Evolutionary conservation across 2,888 invertebrate genomes (phyloP).

Genomic region (Drosophila macrospina): DNA sequence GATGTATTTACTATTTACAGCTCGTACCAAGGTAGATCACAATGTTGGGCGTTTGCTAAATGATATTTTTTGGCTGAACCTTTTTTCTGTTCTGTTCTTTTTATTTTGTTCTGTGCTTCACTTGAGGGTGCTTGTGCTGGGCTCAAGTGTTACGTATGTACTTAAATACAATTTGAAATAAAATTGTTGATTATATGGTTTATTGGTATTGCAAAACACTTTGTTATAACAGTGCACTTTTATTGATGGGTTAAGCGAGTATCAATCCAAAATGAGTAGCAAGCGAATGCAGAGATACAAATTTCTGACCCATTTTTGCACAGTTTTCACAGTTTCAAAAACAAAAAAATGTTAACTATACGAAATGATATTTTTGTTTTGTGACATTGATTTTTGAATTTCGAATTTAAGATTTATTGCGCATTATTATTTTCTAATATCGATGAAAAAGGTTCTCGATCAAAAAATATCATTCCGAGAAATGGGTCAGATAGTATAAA

Average conservation of each 20-base stretch:
- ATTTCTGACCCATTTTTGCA: constrained; percentile 58
- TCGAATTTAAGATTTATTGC: neutral
- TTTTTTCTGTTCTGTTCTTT: constrained; percentile 54
- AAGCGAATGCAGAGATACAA: constrained; percentile 64
- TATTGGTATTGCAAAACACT: constrained; percentile 32
- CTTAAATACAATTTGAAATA: constrained; percentile 18
- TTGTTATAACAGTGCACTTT: constrained; percentile 46
- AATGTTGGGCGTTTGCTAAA: constrained; percentile 42
- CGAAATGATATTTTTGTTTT: constrained; percentile 74
- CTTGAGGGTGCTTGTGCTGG: constrained; percentile 55
- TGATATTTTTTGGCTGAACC: constrained; percentile 84
- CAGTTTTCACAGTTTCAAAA: constrained; percentile 26
- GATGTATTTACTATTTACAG: constrained; percentile 17
- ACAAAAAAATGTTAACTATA: constrained; percentile 22
- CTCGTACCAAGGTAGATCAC: constrained; percentile 7
- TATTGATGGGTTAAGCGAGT: constrained; percentile 25
- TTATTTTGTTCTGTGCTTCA: constrained; percentile 13
- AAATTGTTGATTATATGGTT: constrained; percentile 26
- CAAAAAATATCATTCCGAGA: constrained; percentile 86
- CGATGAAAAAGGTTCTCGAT: constrained; percentile 77
- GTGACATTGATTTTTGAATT: constrained; percentile 20
- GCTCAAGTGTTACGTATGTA: constrained; percentile 35
- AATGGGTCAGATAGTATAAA: constrained; percentile 76
- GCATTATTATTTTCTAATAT: constrained; percentile 43
- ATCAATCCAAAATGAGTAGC: constrained; percentile 51